Evolutionary conservation across 2,888 invertebrate species (phyloP).

Genomic region (Therioaphis trifolii): DNA sequence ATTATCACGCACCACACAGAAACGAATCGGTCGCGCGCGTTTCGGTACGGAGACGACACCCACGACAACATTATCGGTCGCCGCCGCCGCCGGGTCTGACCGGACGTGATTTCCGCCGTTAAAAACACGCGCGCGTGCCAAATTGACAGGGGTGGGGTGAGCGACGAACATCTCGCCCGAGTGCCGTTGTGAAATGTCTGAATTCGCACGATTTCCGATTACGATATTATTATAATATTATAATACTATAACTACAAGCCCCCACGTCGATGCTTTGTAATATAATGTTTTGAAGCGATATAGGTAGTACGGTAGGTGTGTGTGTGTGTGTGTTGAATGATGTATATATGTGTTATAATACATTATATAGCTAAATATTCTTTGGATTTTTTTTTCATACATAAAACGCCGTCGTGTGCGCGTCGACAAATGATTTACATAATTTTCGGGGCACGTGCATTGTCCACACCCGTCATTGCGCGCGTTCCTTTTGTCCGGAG

Average conservation of each 20-base stretch:
- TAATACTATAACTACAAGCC: too few species aligned
- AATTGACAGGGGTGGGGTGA: background rate
- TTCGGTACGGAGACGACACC: slow-evolving; percentile 26
- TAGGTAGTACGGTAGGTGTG: too few species aligned
- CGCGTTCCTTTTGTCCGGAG: slow-evolving; percentile 26
- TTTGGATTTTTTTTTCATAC: background rate
- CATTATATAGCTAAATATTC: background rate
- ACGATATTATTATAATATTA: too few species aligned
- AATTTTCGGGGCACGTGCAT: slow-evolving; percentile 45
- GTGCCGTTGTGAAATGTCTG: background rate
- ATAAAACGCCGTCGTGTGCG: background rate
- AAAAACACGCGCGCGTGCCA: background rate
- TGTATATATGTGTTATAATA: too few species aligned
- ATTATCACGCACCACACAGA: background rate
- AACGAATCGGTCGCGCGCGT: too few species aligned
- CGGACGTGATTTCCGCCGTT: slow-evolving; percentile 31
- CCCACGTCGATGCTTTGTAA: too few species aligned
- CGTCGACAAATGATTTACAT: slow-evolving; percentile 43
- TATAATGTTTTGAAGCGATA: too few species aligned
- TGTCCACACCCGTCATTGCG: slow-evolving; percentile 8
- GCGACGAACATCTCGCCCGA: background rate
- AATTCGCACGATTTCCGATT: too few species aligned
- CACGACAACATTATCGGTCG: slow-evolving; percentile 1
- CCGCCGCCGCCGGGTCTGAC: slow-evolving; percentile 14
- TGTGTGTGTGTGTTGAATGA: too few species aligned